Conservation (phyloP, 2,113 vertebrate genomes). For the Hippoglossus stenolepis region DNA sequence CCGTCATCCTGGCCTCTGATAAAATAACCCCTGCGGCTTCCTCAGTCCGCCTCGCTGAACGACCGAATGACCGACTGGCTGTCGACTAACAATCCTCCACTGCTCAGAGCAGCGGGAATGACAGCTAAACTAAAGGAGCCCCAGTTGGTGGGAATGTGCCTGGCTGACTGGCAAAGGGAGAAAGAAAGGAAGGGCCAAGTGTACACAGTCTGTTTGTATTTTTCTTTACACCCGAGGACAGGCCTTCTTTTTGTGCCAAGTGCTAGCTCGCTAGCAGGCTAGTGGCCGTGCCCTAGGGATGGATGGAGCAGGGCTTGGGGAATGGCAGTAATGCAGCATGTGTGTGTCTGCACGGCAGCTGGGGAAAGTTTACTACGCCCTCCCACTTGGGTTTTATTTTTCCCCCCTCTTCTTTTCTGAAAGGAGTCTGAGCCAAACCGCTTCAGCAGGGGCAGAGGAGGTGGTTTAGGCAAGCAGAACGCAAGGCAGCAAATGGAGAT, state of each 20-base stretch:
- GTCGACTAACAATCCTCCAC: constrained; percentile 22
- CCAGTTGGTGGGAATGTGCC: constrained; percentile 31
- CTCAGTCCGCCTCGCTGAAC: constrained; percentile 41
- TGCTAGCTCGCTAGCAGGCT: constrained; percentile 80
- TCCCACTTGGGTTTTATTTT: constrained; percentile 53
- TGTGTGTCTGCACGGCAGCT: constrained; percentile 95
- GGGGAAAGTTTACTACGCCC: constrained; percentile 78
- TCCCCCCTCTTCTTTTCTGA: constrained; percentile 49
- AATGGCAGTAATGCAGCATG: constrained; percentile 99
- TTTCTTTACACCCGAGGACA: constrained; percentile 62
- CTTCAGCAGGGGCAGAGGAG: constrained; percentile 82
- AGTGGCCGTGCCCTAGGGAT: constrained; percentile 86
- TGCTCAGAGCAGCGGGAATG: constrained; percentile 46
- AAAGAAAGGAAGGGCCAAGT: constrained; percentile 13
- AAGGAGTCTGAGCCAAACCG: constrained; percentile 88
- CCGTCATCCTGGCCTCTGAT: constrained; percentile 83
- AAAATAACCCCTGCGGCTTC: constrained; percentile 12
- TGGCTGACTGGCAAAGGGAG: constrained; percentile 76
- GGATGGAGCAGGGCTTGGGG: constrained; percentile 84
- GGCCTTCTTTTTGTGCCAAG: constrained; percentile 78
- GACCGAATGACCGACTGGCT: constrained; percentile 7
- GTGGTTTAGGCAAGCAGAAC: constrained; percentile 43
- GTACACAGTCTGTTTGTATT: constrained; percentile 62
- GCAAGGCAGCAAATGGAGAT: constrained; percentile 66
- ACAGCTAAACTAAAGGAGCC: constrained; percentile 64